Evolutionary conservation across 1,140 invertebrate genomes (phyloP), one percentile per base, ranked within the genome.

Genomic region (Leptinotarsa lineolata): DNA sequence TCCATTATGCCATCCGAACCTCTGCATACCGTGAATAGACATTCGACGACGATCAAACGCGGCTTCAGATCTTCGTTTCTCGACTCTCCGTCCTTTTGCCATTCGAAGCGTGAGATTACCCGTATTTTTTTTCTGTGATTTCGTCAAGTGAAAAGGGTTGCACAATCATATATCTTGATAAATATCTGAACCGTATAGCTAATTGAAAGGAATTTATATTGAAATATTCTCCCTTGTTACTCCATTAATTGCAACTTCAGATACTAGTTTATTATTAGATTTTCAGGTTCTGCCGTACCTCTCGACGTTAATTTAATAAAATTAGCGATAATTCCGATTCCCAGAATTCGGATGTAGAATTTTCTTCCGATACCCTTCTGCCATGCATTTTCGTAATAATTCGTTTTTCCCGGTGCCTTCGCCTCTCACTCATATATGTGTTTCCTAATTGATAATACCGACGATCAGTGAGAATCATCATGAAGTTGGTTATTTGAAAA

Each of bases 181-280:
- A 71, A 71, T 71, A 71, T 63, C 59, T 63, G 60, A 71, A 63
- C 69, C 69, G 69, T 71, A 45, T 21, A 63, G 30, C 48, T 71
- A 71, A 71, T 63, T 61, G 59, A 44, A 71, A 71, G 69, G 69
- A 71, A 71, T 71, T 71, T 71, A 71, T 71, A 71, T 71, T 71
- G 69, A 46, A 71, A 71, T 71, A 69, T 69, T 58, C 68, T 69
- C 46, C 68, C 45, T 11, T 69, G 21, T 58, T 71, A 71, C 69
- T 63, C 44, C 69, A 71, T 71, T 71, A 71, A 71, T 71, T 71
- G 69, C 69, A 71, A 71, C 59, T 71, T 63, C 69, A 71, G 69
- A 71, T 71, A n/a, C 68, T 70, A 70, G 48, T 70, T 59, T 70
- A 70, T 70, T 70, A 70, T 70, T 70, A 59, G 68, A 70, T 70